These are phyloP conservation scores for Agrochola lota DNA, from an alignment of 2,888 invertebrate species.

Conservation along the genomic window DNA sequence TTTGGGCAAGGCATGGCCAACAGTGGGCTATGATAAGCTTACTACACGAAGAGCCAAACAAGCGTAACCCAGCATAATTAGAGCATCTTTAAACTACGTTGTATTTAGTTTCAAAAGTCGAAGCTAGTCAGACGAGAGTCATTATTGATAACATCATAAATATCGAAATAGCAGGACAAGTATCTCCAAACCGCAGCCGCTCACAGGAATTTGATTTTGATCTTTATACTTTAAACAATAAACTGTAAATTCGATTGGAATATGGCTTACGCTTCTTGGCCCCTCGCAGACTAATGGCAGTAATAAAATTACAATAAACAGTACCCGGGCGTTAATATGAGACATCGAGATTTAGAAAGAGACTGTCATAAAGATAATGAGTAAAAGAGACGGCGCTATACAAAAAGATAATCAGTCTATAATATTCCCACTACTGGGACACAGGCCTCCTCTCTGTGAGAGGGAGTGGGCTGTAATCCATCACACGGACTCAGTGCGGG, in stretches of 20 bases:
- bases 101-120: neutral
- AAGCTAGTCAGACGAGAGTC: neutral
- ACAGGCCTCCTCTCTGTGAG: no score
- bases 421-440: neutral
- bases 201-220: neutral
- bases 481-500: no score
- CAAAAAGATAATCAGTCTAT: neutral
- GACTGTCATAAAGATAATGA: no score
- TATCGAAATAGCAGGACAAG: neutral
- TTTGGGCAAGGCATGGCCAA: neutral
- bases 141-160: neutral
- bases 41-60: neutral
- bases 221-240: neutral
- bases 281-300: conserved; percentile 6
- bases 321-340: neutral
- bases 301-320: conserved; percentile 4
- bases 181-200: neutral
- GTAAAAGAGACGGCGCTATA: neutral
- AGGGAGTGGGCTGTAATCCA: neutral
- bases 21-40: neutral
- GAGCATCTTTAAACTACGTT: neutral
- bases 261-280: neutral
- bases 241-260: neutral
- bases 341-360: neutral
- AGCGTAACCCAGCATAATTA: neutral